Conservation (phyloP, 2,113 vertebrate genomes). For the Pelecanoides urinatrix region DNA sequence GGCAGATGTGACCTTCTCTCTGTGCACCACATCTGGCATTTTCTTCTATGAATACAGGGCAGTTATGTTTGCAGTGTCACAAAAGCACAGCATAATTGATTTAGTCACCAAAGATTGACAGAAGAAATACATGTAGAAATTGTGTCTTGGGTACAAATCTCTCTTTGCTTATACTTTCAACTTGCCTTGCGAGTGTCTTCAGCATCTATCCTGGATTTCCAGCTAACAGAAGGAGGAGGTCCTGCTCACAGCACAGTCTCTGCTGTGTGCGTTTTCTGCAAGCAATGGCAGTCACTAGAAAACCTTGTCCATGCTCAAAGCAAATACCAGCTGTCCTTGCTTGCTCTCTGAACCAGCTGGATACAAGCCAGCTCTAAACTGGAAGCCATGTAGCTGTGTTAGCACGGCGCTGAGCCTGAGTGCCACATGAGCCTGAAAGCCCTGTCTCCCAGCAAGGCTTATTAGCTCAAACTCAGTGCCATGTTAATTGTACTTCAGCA, state of each 20-base stretch:
- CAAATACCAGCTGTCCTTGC: slow-evolving; percentile 33
- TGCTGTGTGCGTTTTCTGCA: background rate
- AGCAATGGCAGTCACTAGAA: background rate
- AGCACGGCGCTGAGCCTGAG: background rate
- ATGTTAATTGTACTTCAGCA: slow-evolving; percentile 9
- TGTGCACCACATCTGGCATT: background rate
- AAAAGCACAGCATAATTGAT: background rate
- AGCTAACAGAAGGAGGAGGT: background rate
- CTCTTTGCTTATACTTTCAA: background rate
- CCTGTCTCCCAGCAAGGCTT: slow-evolving; percentile 39
- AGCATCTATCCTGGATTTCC: background rate
- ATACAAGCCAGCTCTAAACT: slow-evolving; percentile 6
- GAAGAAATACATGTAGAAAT: background rate
- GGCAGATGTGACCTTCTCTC: background rate
- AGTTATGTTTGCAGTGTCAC: background rate
- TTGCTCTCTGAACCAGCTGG: slow-evolving; percentile 22
- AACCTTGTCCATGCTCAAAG: background rate
- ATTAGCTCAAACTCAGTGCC: slow-evolving; percentile 35
- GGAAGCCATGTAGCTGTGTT: slow-evolving; percentile 21
- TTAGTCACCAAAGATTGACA: background rate
- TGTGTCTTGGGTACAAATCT: background rate
- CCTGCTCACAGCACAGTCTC: background rate
- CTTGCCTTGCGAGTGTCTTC: background rate
- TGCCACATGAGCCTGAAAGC: background rate
- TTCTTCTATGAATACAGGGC: background rate